phyloP scores from a whole-genome alignment of 2,113 vertebrate species.

The Raja brachyura region DNA sequence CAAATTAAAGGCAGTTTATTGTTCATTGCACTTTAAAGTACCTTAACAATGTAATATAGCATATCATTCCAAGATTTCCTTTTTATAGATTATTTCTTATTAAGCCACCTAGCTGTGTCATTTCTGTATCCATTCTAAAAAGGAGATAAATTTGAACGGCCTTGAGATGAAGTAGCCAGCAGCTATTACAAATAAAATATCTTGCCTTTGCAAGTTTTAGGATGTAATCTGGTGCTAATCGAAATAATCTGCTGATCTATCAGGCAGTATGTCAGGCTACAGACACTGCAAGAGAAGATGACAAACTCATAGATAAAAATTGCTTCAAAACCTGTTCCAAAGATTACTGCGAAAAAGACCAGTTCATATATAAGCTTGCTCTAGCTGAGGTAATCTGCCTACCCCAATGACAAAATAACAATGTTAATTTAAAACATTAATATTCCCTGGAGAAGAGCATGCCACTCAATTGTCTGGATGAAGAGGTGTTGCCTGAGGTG shows the following conservation, averaged over 20 bases:
- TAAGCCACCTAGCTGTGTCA: too few relatives aligned
- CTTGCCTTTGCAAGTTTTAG: not conserved
- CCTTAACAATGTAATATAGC: too few relatives aligned
- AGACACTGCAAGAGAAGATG: not conserved
- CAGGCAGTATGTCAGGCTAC: not conserved
- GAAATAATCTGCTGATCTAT: slow-evolving; percentile 19
- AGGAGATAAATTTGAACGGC: too few relatives aligned
- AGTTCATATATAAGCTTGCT: not conserved
- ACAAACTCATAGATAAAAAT: slow-evolving; percentile 1
- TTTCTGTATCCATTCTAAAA: too few relatives aligned
- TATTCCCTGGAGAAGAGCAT: not conserved
- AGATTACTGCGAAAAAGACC: not conserved
- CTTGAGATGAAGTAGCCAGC: too few relatives aligned
- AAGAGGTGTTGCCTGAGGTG: not conserved
- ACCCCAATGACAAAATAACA: not conserved
- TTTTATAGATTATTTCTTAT: too few relatives aligned
- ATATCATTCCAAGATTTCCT: too few relatives aligned
- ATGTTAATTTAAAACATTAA: not conserved
- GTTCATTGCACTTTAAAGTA: too few relatives aligned
- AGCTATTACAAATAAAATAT: too few relatives aligned
- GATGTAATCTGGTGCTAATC: slow-evolving; percentile 22
- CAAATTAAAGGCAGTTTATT: too few relatives aligned
- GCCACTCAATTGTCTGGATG: not conserved
- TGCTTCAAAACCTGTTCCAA: not conserved
- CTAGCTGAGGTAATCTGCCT: not conserved